A percentile compares a stretch with the other conserved stretches of the same genome.
phyloP scores from a whole-genome alignment of 2,113 vertebrate genomes.

The Cyphomyrus discorhynchus region DNA sequence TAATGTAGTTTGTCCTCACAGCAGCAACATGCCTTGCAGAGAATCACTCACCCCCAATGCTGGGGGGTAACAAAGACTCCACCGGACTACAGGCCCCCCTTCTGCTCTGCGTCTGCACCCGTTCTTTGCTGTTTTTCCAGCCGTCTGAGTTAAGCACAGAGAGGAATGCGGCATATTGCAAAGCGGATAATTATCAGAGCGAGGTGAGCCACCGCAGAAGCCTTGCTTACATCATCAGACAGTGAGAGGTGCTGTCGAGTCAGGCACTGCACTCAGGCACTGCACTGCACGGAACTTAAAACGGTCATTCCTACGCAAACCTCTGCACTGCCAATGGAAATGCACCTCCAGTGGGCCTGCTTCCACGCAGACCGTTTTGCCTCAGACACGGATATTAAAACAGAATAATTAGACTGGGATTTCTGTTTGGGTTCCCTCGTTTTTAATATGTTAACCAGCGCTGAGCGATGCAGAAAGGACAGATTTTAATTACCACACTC shows the following conservation, averaged over 20 bases:
- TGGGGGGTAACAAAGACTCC: background rate
- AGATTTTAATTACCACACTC: background rate
- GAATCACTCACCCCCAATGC: background rate
- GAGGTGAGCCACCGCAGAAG: background rate
- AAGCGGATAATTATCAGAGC: background rate
- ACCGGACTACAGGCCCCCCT: background rate
- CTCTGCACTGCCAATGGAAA: background rate
- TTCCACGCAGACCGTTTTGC: background rate
- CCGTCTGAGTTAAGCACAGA: background rate
- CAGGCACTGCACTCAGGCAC: background rate
- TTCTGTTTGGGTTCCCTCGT: background rate
- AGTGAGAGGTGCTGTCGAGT: background rate
- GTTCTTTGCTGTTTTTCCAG: background rate
- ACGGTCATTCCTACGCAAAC: background rate
- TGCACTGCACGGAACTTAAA: background rate
- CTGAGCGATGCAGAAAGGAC: background rate
- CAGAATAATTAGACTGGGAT: background rate
- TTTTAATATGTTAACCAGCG: slow-evolving; percentile 5
- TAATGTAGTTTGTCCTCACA: background rate
- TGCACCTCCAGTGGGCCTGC: background rate
- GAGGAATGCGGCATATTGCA: background rate
- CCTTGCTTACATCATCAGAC: background rate
- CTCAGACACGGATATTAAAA: slow-evolving; percentile 7
- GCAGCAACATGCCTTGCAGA: background rate
- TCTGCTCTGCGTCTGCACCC: background rate